Evolutionary conservation across 1,140 invertebrate genomes (phyloP).

Genomic region (Microvelia longipes): DNA sequence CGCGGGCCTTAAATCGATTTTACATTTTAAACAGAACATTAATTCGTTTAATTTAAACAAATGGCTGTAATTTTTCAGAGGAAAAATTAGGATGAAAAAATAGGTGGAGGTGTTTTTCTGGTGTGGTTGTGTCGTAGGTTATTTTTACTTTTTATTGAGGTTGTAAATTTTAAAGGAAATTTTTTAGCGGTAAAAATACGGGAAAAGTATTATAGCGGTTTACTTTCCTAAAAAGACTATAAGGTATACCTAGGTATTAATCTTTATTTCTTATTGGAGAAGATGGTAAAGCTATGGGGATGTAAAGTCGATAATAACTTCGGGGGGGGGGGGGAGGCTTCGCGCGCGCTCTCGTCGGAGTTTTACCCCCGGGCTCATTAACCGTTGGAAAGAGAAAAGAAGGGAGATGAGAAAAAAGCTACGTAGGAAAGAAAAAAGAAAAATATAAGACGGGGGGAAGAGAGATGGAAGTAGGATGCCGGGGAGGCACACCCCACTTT

Average conservation of each 20-base stretch:
- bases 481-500: background rate
- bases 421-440: background rate
- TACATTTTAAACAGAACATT: background rate
- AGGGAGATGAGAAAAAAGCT: background rate
- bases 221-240: background rate
- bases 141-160: background rate
- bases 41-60: background rate
- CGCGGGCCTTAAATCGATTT: background rate
- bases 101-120: background rate
- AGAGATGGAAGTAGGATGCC: background rate
- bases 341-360: background rate
- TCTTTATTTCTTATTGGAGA: background rate
- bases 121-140: background rate
- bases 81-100: background rate
- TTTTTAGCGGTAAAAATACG: background rate
- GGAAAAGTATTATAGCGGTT: background rate
- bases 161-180: background rate
- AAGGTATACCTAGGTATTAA: background rate
- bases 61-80: background rate
- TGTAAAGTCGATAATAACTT: background rate
- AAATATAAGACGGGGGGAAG: background rate
- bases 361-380: background rate
- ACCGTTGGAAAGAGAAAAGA: background rate
- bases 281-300: background rate
- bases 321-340: background rate